Percentiles rank a stretch among this genome's conserved stretches.
Conservation (phyloP, 2,113 vertebrate genomes). For the Catharus bicknelli region DNA sequence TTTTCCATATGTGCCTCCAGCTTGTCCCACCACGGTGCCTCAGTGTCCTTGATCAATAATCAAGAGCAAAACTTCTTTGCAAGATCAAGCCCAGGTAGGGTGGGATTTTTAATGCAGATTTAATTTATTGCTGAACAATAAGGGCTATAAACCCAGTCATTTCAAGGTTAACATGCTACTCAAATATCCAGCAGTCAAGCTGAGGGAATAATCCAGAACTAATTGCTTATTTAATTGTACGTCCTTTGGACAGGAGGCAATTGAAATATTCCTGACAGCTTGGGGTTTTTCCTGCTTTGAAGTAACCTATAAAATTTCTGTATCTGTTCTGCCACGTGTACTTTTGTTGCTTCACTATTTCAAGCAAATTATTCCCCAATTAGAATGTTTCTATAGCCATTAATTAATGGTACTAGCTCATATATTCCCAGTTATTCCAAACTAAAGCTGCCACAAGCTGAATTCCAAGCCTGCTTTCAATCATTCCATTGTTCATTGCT, state of each 20-base stretch:
- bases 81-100: neutral
- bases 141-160: neutral
- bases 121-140: slow-evolving; percentile 8
- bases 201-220: slow-evolving; percentile 41
- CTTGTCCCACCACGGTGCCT: neutral
- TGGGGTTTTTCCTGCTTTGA: neutral
- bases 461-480: neutral
- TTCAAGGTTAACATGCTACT: slow-evolving; percentile 24
- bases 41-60: neutral
- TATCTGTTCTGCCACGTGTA: neutral
- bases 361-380: neutral
- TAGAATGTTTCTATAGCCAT: neutral
- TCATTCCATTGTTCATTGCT: neutral
- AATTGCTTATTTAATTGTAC: slow-evolving; percentile 39
- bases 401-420: neutral
- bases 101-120: neutral
- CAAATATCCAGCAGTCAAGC: neutral
- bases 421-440: neutral
- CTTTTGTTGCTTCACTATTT: neutral
- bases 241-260: neutral
- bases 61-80: neutral
- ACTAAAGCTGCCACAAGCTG: neutral
- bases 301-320: neutral
- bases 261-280: neutral
- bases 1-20: neutral